Evolutionary conservation across 2,113 vertebrate species (phyloP).

Genomic region (Ophiodon elongatus): DNA sequence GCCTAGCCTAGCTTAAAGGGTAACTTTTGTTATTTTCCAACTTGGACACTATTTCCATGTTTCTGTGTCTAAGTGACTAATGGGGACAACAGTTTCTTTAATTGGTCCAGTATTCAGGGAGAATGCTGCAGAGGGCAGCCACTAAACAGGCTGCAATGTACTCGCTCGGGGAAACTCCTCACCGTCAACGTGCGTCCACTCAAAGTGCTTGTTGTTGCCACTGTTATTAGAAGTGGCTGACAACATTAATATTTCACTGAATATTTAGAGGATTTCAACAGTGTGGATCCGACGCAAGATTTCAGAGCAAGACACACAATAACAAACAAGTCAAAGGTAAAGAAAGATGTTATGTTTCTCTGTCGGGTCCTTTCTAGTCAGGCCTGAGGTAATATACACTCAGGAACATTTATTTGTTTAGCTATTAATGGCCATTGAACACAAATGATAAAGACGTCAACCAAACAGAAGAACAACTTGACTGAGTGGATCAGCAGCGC

Average conservation of each 20-base stretch:
- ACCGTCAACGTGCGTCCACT: neutral
- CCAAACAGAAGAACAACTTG: neutral
- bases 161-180: neutral
- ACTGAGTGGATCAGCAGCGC: neutral
- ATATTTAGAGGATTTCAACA: too few species aligned
- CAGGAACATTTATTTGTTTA: neutral
- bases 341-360: too few species aligned
- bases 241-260: neutral
- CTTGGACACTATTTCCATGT: neutral
- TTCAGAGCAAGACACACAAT: too few species aligned
- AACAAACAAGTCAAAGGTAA: too few species aligned
- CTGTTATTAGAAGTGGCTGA: neutral
- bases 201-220: too few species aligned
- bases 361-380: too few species aligned
- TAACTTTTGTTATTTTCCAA: neutral
- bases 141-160: neutral
- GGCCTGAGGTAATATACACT: too few species aligned
- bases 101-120: too few species aligned
- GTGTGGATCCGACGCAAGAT: too few species aligned
- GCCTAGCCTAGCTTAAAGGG: neutral
- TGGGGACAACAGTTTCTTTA: too few species aligned
- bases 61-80: too few species aligned
- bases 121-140: too few species aligned
- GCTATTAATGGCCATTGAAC: neutral
- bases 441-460: neutral